A percentile compares a stretch with the other conserved stretches of the same genome.
Conservation (phyloP, 2,113 vertebrate species). For the Python bivittatus region DNA sequence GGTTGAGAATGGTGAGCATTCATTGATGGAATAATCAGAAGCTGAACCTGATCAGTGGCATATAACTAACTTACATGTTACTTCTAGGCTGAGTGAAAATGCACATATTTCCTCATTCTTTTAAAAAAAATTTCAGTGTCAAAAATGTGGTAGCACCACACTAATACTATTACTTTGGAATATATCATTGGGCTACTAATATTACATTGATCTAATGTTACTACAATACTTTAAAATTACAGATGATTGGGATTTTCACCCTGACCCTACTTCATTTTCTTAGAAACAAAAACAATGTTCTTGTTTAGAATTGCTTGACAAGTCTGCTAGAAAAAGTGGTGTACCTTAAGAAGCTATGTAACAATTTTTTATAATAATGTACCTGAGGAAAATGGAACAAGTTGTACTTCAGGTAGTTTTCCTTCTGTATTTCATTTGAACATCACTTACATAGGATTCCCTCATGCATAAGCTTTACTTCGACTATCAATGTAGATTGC, state of each 20-base stretch:
- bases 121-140: neutral
- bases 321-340: neutral
- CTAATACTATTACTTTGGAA: too few species aligned
- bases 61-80: neutral
- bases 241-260: neutral
- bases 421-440: conserved; percentile 2
- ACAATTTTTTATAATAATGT: conserved; percentile 13
- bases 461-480: conserved; percentile 18
- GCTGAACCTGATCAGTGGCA: too few species aligned
- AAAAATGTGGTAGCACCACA: neutral
- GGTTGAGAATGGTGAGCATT: too few species aligned
- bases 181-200: too few species aligned
- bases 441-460: neutral
- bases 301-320: conserved; percentile 25
- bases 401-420: conserved; percentile 1
- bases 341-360: conserved; percentile 23
- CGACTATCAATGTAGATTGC: conserved; percentile 31
- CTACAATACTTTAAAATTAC: neutral
- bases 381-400: neutral
- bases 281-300: conserved; percentile 12
- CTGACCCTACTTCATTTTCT: neutral
- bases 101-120: neutral
- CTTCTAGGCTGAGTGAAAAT: neutral
- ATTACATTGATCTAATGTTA: neutral
- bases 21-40: too few species aligned